These are phyloP conservation scores for Drosophila quinaria DNA, from an alignment of 2,888 invertebrate genomes.

Conservation along the genomic window DNA sequence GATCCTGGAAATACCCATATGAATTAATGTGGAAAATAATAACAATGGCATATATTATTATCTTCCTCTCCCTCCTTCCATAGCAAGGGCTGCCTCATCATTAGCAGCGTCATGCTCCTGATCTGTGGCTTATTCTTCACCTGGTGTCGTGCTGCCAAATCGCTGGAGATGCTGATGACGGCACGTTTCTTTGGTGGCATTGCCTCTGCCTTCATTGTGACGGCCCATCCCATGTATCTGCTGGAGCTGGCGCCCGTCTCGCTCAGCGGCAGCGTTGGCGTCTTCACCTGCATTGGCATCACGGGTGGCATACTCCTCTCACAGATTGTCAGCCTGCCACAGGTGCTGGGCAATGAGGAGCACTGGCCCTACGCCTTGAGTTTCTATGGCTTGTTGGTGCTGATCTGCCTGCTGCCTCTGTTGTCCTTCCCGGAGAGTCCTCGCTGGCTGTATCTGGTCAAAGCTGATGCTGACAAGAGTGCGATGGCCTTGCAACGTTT, in stretches of 20 bases:
- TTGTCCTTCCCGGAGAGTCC: slow-evolving; percentile 94
- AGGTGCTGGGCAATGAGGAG: slow-evolving; percentile 87
- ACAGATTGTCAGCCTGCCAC: slow-evolving; percentile 78
- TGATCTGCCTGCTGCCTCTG: slow-evolving; percentile 88
- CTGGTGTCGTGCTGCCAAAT: slow-evolving; percentile 88
- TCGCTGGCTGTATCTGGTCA: slow-evolving; percentile 91
- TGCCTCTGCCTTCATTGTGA: slow-evolving; percentile 92
- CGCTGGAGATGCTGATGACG: slow-evolving; percentile 91
- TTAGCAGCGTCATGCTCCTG: slow-evolving; percentile 89
- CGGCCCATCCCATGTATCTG: slow-evolving; percentile 95
- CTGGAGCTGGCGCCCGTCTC: slow-evolving; percentile 92
- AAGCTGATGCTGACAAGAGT: slow-evolving; percentile 88
- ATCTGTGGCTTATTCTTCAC: slow-evolving; percentile 90
- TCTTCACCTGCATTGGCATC: slow-evolving; percentile 88
- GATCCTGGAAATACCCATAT: no score
- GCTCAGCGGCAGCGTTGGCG: slow-evolving; percentile 93
- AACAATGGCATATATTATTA: no score
- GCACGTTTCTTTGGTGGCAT: slow-evolving; percentile 92
- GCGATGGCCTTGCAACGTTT: slow-evolving; percentile 60
- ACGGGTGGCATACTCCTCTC: slow-evolving; percentile 82
- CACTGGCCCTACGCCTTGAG: slow-evolving; percentile 92
- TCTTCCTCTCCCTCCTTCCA: not conserved
- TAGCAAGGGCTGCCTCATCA: slow-evolving; percentile 88
- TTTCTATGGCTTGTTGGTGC: slow-evolving; percentile 89
- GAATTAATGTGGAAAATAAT: no score